Percentiles rank a stretch among this genome's conserved stretches.
Evolutionary conservation across 1,140 invertebrate species (phyloP).

Genomic region (Brachionus asplanchnoidis): DNA sequence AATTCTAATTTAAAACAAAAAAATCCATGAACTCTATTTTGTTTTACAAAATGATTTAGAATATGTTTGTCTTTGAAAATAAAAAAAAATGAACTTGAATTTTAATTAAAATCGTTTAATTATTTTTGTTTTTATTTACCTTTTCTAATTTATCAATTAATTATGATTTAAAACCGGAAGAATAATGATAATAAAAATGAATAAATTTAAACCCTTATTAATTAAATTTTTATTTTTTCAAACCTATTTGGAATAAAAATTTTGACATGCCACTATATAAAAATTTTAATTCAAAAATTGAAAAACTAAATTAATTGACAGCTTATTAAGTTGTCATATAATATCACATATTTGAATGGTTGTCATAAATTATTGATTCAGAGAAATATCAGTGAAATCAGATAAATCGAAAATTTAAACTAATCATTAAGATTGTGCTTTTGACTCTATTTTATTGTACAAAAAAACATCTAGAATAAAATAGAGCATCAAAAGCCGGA

Average conservation of each 20-base stretch:
- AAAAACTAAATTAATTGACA: background rate
- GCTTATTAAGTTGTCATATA: background rate
- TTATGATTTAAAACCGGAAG: no score
- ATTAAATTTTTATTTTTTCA: background rate
- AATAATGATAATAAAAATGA: no score
- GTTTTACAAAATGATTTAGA: no score
- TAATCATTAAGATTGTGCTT: background rate
- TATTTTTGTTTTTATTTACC: no score
- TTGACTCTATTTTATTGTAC: background rate
- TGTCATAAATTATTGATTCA: background rate
- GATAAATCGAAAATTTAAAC: background rate
- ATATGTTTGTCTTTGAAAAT: no score
- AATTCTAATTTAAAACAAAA: no score
- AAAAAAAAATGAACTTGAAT: no score
- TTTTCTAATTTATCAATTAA: no score
- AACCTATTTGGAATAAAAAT: background rate
- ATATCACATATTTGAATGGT: background rate
- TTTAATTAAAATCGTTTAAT: no score
- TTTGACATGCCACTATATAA: background rate
- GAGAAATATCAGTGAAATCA: background rate
- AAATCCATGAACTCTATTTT: no score
- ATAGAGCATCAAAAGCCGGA: slow-evolving; percentile 20
- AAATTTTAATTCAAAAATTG: background rate
- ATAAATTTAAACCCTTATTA: no score
- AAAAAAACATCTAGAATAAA: background rate